phyloP scores from a whole-genome alignment of 64 coral and sea anemone species.

The Platygyra sinensis region DNA sequence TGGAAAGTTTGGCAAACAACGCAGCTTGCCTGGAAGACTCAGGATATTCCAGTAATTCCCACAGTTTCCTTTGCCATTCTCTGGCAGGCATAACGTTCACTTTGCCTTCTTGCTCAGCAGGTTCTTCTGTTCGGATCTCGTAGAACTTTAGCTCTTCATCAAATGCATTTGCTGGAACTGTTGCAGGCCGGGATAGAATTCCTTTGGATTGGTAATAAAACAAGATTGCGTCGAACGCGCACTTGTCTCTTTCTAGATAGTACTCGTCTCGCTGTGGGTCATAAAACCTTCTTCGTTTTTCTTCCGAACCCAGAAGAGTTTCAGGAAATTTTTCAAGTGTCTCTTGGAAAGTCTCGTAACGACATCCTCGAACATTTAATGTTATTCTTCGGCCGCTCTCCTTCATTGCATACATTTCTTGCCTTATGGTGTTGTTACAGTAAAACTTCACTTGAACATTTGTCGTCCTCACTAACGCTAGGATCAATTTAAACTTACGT shows the following conservation, averaged over 20 bases:
- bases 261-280: conserved; percentile 70
- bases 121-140: conserved; percentile 42
- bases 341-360: conserved; percentile 82
- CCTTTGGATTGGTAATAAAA: conserved; percentile 91
- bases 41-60: conserved; percentile 73
- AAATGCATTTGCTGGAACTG: conserved; percentile 53
- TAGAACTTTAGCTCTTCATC: conserved; percentile 75
- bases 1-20: conserved; percentile 53
- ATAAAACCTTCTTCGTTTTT: conserved; percentile 64
- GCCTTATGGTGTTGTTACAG: background rate
- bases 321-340: conserved; percentile 81
- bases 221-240: conserved; percentile 78
- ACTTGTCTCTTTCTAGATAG: conserved; percentile 71
- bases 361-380: conserved; percentile 79
- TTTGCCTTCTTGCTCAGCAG: background rate
- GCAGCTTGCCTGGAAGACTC: conserved; percentile 59
- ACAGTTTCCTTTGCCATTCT: conserved; percentile 54
- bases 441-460: background rate
- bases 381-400: conserved; percentile 58
- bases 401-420: conserved; percentile 4
- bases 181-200: conserved; percentile 77
- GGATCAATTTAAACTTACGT: background rate
- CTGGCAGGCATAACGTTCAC: conserved; percentile 6
- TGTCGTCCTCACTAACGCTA: background rate
- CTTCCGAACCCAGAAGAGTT: conserved; percentile 69